Evolutionary conservation across 2,888 invertebrate species (phyloP).

Genomic region (Nipponacmea schrenckii): DNA sequence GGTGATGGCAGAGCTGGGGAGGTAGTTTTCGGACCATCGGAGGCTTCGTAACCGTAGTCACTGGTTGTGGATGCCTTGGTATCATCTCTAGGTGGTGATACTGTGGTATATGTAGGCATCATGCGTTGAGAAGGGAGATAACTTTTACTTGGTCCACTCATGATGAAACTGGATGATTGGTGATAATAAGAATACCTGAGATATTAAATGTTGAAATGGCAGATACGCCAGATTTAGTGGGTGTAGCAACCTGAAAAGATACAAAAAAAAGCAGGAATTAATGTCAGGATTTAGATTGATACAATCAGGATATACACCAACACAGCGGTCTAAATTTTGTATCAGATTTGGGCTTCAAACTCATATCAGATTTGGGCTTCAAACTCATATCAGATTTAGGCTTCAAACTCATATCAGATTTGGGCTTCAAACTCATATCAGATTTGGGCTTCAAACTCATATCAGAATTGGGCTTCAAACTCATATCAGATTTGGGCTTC

Average conservation of each 20-base stretch:
- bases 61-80: background rate
- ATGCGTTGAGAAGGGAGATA: conserved; percentile 28
- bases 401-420: too few species aligned
- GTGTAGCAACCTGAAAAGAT: conserved; percentile 2
- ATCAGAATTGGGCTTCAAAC: too few species aligned
- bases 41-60: conserved; percentile 15
- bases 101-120: conserved; percentile 21
- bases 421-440: too few species aligned
- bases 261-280: background rate
- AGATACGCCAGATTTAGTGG: background rate
- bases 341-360: too few species aligned
- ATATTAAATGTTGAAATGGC: background rate
- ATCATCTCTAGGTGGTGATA: conserved; percentile 11
- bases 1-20: conserved; percentile 16
- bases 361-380: too few species aligned
- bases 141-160: conserved; percentile 27
- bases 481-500: too few species aligned
- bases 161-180: conserved; percentile 1
- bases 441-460: too few species aligned
- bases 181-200: background rate
- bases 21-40: conserved; percentile 15
- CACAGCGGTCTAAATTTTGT: background rate
- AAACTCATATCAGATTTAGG: too few species aligned
- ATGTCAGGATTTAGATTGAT: background rate
- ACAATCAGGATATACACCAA: background rate